A percentile compares a stretch with the other conserved stretches of the same genome.
These are phyloP conservation scores for Rotaria socialis DNA, from an alignment of 2,888 invertebrate species.

Conservation along the genomic window DNA sequence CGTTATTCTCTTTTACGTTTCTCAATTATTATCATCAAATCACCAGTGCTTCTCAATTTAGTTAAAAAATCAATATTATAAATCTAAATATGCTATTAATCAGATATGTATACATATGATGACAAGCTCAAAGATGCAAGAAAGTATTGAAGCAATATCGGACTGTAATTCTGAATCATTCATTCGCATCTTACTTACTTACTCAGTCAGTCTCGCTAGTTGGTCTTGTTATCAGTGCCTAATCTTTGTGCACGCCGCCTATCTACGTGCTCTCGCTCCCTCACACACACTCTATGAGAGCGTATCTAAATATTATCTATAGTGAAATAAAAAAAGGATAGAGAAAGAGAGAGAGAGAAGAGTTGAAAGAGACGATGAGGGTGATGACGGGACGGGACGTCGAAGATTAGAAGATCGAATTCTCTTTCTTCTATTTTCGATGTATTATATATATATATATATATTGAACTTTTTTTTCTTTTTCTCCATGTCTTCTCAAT, in stretches of 20 bases:
- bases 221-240: slow-evolving; percentile 21
- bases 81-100: slow-evolving; percentile 23
- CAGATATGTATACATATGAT: background rate
- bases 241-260: slow-evolving; percentile 10
- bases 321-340: background rate
- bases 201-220: slow-evolving; percentile 15
- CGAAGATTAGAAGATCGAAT: slow-evolving; percentile 13
- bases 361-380: slow-evolving; percentile 10
- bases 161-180: background rate
- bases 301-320: slow-evolving; percentile 11
- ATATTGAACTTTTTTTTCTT: slow-evolving; percentile 8
- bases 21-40: background rate
- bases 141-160: slow-evolving; percentile 18
- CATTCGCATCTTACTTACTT: slow-evolving; percentile 11
- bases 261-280: slow-evolving; percentile 9
- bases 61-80: slow-evolving; percentile 9
- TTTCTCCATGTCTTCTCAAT: background rate
- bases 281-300: background rate
- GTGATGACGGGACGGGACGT: slow-evolving; percentile 7
- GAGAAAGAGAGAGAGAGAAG: background rate
- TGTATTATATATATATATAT: background rate
- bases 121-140: background rate
- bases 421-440: slow-evolving; percentile 12
- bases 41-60: slow-evolving; percentile 4
- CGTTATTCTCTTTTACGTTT: background rate